Percentiles rank a stretch among this genome's conserved stretches.
Evolutionary conservation across 2,113 vertebrate genomes (phyloP).

Genomic region (Spea multiplicata): DNA sequence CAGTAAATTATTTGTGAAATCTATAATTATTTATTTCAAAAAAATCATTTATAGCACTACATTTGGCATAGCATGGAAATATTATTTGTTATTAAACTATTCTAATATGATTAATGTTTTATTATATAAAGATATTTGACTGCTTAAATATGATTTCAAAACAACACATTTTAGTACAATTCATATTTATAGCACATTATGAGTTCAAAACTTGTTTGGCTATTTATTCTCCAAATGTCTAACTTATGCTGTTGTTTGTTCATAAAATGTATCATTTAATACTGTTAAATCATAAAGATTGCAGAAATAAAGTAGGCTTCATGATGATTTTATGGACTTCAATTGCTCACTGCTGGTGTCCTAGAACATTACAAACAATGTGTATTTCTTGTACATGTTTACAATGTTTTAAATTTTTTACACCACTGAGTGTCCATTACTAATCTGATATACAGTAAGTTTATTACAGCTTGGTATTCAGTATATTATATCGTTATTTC

Average conservation of each 20-base stretch:
- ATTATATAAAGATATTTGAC: too few relatives aligned
- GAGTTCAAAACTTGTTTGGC: too few relatives aligned
- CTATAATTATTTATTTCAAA: too few relatives aligned
- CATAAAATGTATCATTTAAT: constrained; percentile 19
- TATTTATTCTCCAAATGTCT: too few relatives aligned
- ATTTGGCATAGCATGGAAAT: too few relatives aligned
- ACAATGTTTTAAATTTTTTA: constrained; percentile 25
- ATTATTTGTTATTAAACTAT: too few relatives aligned
- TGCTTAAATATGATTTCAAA: too few relatives aligned
- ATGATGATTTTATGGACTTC: constrained; percentile 11
- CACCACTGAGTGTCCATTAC: constrained; percentile 30
- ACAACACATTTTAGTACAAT: too few relatives aligned
- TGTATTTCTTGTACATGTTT: constrained; percentile 29
- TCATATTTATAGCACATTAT: too few relatives aligned
- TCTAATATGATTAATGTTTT: too few relatives aligned
- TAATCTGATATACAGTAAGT: not conserved
- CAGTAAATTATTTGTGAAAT: too few relatives aligned
- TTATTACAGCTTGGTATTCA: constrained; percentile 18
- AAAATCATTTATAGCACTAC: too few relatives aligned
- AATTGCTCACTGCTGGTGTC: constrained; percentile 31
- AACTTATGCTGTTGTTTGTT: not conserved
- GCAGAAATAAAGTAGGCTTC: constrained; percentile 15
- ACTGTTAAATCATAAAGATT: constrained; percentile 17
- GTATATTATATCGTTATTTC: not conserved
- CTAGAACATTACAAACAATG: constrained; percentile 27